Evolutionary conservation across 2,113 vertebrate genomes (phyloP).

Genomic region (Macrotus californicus): DNA sequence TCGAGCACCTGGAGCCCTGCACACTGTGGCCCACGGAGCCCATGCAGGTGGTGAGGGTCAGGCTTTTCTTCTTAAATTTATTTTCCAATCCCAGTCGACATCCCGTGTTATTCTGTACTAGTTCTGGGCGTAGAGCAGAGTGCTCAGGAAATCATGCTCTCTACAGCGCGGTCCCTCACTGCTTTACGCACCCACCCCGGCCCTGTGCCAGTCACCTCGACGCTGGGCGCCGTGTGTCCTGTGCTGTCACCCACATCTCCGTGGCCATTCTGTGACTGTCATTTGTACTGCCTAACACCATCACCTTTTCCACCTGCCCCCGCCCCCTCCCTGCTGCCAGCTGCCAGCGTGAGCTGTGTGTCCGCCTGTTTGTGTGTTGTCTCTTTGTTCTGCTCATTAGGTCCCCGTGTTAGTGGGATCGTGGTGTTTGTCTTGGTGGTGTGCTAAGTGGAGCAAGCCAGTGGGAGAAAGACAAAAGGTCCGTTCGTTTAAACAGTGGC

Average conservation of each 20-base stretch:
- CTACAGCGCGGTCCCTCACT: not conserved
- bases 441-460: not conserved
- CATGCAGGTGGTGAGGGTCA: too few relatives aligned
- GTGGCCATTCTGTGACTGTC: not conserved
- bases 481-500: not conserved
- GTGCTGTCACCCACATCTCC: not conserved
- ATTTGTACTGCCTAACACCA: not conserved
- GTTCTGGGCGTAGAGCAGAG: not conserved
- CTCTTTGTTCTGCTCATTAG: not conserved
- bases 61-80: not conserved
- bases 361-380: too few relatives aligned
- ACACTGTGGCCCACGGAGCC: rapidly evolving
- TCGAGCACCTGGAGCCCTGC: not conserved
- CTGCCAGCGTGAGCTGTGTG: not conserved
- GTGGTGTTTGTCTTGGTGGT: not conserved
- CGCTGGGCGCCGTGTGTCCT: rapidly evolving
- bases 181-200: not conserved
- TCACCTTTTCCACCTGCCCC: rapidly evolving
- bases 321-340: not conserved
- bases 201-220: rapidly evolving
- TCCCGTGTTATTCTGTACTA: rapidly evolving
- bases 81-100: not conserved
- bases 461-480: not conserved
- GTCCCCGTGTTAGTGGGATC: not conserved
- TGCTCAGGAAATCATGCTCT: too few relatives aligned